Conservation (phyloP, 2,113 vertebrate genomes). For the Carassius gibelio region DNA sequence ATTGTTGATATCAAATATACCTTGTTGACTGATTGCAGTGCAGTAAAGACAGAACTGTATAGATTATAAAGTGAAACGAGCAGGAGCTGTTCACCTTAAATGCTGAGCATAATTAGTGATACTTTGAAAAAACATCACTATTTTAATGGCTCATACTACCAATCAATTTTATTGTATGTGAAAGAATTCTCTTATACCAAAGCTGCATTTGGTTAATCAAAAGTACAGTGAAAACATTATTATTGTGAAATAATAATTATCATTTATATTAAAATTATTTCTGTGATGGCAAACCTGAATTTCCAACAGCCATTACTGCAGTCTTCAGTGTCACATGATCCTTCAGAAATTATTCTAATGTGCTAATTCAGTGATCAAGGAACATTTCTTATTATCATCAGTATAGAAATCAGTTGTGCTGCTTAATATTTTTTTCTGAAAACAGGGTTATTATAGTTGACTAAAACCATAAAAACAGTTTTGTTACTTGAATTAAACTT, state of each 20-base stretch:
- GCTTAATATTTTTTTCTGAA: background rate
- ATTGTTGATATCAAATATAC: background rate
- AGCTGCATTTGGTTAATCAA: no score
- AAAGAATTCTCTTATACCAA: background rate
- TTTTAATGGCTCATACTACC: background rate
- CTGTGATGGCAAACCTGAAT: no score
- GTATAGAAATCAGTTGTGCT: background rate
- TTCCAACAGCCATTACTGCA: no score
- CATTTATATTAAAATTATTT: no score
- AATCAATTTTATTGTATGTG: no score
- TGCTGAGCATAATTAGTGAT: background rate
- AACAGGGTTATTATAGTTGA: no score
- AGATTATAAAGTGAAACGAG: background rate
- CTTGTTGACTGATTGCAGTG: no score
- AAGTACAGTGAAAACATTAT: no score
- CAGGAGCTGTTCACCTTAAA: background rate
- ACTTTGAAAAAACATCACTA: no score
- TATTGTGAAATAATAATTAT: no score
- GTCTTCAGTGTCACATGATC: background rate
- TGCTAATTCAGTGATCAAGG: background rate
- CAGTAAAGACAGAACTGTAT: background rate
- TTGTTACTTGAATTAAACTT: no score
- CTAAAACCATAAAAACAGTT: no score
- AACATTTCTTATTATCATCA: background rate
- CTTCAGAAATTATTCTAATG: background rate